Evolutionary conservation across 2,888 invertebrate genomes (phyloP).

Genomic region (Parelbella ahira): DNA sequence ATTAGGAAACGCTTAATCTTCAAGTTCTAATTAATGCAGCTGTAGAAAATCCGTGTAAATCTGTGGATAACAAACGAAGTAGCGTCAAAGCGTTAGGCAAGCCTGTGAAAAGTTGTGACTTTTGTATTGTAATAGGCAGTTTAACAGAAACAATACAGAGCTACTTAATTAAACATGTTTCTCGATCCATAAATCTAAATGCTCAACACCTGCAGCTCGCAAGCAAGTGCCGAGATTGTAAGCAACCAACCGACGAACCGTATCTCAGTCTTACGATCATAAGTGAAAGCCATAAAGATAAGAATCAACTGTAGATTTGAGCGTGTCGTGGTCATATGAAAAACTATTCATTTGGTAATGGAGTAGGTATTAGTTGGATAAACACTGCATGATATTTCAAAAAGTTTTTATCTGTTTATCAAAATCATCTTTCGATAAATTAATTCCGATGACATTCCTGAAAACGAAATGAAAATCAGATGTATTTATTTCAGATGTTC

Average conservation of each 20-base stretch:
- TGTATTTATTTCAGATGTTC: constrained; percentile 67
- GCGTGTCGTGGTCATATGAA: constrained; percentile 31
- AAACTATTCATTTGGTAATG: constrained; percentile 12
- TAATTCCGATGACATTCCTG: no score
- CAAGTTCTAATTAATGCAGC: no score
- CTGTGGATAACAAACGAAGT: no score
- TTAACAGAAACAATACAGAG: constrained; percentile 53
- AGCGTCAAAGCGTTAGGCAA: constrained; percentile 23
- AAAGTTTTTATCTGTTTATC: not conserved
- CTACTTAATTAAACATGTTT: constrained; percentile 70
- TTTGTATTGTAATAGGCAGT: constrained; percentile 50
- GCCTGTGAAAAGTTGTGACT: constrained; percentile 49
- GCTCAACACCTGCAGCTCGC: constrained; percentile 46
- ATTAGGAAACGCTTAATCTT: no score
- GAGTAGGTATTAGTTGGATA: constrained; percentile 2
- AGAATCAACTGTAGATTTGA: constrained; percentile 37
- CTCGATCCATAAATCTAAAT: constrained; percentile 73
- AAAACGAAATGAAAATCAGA: no score
- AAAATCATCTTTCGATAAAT: no score
- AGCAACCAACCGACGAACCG: constrained; percentile 23
- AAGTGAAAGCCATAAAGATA: constrained; percentile 54
- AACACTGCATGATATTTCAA: constrained; percentile 7
- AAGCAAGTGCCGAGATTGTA: constrained; percentile 31
- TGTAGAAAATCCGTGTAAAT: no score
- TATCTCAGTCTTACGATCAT: constrained; percentile 40